These are phyloP conservation scores for Nicator chloris DNA, from an alignment of 2,113 vertebrate genomes.

Conservation along the genomic window DNA sequence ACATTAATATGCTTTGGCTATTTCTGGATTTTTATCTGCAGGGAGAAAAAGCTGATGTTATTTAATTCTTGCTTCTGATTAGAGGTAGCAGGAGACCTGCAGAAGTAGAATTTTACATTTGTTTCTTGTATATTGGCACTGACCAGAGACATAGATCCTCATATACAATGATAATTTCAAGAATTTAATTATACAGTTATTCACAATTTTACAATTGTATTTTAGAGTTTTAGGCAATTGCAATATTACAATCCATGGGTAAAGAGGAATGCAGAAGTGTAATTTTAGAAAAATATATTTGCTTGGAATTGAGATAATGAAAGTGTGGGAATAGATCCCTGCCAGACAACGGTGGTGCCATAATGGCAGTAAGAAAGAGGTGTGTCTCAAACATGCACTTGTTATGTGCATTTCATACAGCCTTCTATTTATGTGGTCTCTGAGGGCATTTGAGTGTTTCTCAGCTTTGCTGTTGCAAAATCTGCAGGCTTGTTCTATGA, in stretches of 20 bases:
- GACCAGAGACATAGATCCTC: background rate
- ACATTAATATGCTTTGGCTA: background rate
- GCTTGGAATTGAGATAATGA: background rate
- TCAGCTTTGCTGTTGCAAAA: background rate
- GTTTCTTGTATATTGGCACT: background rate
- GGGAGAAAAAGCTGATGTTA: background rate
- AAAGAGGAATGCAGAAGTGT: background rate
- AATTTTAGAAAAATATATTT: background rate
- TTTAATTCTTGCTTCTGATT: constrained; percentile 14
- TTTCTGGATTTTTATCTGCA: constrained; percentile 9
- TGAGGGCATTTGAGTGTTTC: background rate
- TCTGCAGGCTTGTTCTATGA: background rate
- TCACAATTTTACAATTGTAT: background rate
- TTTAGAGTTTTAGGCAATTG: background rate
- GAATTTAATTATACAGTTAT: background rate
- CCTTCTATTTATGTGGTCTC: background rate
- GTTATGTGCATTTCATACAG: background rate
- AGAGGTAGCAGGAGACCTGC: background rate
- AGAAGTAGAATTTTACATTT: background rate
- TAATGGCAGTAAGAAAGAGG: background rate
- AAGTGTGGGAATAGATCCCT: background rate
- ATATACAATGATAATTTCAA: background rate
- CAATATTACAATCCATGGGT: background rate
- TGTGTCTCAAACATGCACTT: background rate
- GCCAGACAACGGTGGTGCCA: background rate